phyloP scores from a whole-genome alignment of 2,888 invertebrate genomes.

The Macaria liturata region DNA sequence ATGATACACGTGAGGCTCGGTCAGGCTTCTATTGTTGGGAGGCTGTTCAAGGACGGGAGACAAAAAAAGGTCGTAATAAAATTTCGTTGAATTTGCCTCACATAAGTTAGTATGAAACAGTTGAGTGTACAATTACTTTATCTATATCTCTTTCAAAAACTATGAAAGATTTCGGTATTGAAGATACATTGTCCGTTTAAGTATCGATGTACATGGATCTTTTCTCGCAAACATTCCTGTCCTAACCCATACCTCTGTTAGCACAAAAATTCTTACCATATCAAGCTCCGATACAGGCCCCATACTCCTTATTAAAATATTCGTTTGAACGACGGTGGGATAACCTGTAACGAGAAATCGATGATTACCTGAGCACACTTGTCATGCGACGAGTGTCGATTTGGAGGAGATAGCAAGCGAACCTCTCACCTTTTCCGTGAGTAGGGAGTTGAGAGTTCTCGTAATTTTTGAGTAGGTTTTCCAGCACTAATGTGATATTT shows the following conservation, averaged over 20 bases:
- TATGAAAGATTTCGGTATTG: too few species aligned
- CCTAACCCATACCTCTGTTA: neutral
- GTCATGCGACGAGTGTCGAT: conserved; percentile 17
- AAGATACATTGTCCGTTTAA: too few species aligned
- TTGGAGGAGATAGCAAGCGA: conserved; percentile 23
- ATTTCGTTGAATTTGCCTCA: too few species aligned
- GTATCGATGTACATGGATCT: too few species aligned
- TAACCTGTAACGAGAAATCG: conserved; percentile 81
- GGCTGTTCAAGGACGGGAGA: too few species aligned
- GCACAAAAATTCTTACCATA: conserved; percentile 84
- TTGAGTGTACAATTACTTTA: too few species aligned
- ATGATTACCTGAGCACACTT: conserved; percentile 11
- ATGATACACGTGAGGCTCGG: conserved; percentile 12
- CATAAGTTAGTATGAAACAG: too few species aligned
- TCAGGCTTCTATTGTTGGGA: conserved; percentile 5
- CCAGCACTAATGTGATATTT: conserved; percentile 93
- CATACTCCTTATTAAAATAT: conserved; percentile 95
- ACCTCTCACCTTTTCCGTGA: conserved; percentile 89
- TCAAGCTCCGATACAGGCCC: conserved; percentile 95
- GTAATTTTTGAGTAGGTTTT: conserved; percentile 94
- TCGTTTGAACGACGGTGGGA: conserved; percentile 93
- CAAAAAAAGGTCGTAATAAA: too few species aligned
- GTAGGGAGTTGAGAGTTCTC: conserved; percentile 95
- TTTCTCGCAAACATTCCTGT: neutral
- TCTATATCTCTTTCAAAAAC: too few species aligned